Conservation (phyloP, 2,797 vertebrate genomes). For the Protosalanx chinensis region DNA sequence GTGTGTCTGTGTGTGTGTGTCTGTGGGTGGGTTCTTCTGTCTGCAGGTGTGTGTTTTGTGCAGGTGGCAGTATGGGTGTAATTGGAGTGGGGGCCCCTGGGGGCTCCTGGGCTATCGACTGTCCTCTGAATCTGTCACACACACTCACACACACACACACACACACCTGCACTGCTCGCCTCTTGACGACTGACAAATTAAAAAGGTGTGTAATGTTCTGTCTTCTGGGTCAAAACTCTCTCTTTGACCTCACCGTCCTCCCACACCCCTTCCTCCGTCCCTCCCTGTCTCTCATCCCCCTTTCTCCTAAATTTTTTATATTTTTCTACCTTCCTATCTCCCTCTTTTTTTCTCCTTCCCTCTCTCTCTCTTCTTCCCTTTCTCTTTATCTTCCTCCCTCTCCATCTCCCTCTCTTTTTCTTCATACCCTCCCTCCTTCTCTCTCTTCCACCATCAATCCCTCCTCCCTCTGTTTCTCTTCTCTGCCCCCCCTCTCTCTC, state of each 20-base stretch:
- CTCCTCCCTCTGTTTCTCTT: background rate
- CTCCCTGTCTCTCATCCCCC: slow-evolving; percentile 10
- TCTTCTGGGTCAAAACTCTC: slow-evolving; percentile 40
- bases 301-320: too few species aligned
- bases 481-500: background rate
- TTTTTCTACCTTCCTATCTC: too few species aligned
- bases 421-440: too few species aligned
- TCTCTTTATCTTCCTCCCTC: background rate
- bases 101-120: slow-evolving; percentile 46
- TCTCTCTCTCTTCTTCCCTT: background rate
- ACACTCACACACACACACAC: slow-evolving; percentile 8
- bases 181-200: slow-evolving; percentile 45
- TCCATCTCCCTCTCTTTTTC: too few species aligned
- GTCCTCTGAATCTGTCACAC: slow-evolving; percentile 52
- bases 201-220: slow-evolving; percentile 46
- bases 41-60: background rate
- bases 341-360: background rate
- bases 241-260: slow-evolving; percentile 35
- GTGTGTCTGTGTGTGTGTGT: slow-evolving; percentile 11
- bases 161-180: slow-evolving; percentile 20
- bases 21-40: slow-evolving; percentile 11
- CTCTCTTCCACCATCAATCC: background rate
- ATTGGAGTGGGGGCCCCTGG: slow-evolving; percentile 59
- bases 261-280: background rate
- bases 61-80: slow-evolving; percentile 33